Base-by-base conservation (phyloP, 2,797 vertebrate species). In the Ara ararauna region DNA sequence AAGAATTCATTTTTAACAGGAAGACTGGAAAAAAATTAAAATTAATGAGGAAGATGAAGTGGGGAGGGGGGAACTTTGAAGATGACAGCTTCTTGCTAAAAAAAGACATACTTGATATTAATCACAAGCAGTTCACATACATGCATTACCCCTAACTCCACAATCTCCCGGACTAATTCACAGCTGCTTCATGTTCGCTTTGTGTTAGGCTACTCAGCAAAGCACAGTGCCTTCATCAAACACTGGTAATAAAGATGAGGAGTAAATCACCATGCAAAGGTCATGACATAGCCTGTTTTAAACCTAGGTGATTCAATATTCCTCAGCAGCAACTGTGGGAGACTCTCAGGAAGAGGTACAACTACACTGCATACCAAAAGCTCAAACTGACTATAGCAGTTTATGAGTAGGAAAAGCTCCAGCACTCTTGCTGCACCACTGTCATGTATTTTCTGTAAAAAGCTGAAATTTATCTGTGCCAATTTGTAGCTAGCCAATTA, bases 1-100 rank as follows among this genome's bases (percentile, higher is more conserved):
- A 97, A 96, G 87, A 90, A 95, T 96, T 94, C 89, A 97, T 97
- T 97, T 97, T 93, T 96, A 97, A 94, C 89, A 96, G 94, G 96
- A 97, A 97, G 94, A 89, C 84, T 96, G 53, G 40, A 73, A 87
- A 94, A 95, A 94, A 92, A 97, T 96, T 96, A 94, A 96, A 97
- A 97, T 97, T 97, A 97, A 97, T 97, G 96, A 96, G 96, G 32
- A 94, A 88, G 96, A 95, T 93, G 60, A 91, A 68, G 81, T 42
- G 44, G 1, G 24, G 61, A 56, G 48, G 70, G 70, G 51, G 67
- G 10, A 18, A 77, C 87, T 91, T 87, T 94, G 90, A 96, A 95
- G 77, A 95, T 85, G 90, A 90, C 86, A 86, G 86, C 71, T 83
- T 96, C 86, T 93, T 96, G 42, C 90, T 91, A 88, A 83, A 94